Base-by-base conservation (phyloP, 2,797 vertebrate genomes). In the Fundulus diaphanus region DNA sequence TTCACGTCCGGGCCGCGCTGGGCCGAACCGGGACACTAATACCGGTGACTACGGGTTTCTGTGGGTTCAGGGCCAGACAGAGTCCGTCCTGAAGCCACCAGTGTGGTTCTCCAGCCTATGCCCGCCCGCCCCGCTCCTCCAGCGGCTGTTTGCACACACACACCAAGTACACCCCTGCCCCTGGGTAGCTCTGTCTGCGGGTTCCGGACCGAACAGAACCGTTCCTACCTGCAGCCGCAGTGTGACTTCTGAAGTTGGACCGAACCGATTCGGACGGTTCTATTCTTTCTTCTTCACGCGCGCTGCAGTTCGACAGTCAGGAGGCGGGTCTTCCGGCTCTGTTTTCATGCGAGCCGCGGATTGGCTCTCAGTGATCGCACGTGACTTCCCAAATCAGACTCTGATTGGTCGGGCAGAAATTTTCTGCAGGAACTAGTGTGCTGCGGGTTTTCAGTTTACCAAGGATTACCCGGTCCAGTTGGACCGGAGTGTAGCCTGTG, bases 211-310 rank as follows among this genome's bases (percentile, higher is more conserved):
- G 0, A 20, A 16, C 29, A 27, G 42, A 0, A 13, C 51, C 0
- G 49, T 7, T 22, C 84, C 85, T 87, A 91, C 88, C 91, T 90
- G 77, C 54, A 18, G 44, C 37, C 22, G 82, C 29, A n/a, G 59
- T 31, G 18, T 35, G 31, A 35, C 18, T 22, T 37, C 59, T 8
- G 33, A 1, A 24, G 33, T 61, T 3, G 33, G 33, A 11, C 33
- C 20, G 59, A 24, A 37, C 59, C 59, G 59, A 37, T 35, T 7
- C 54, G 31, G 69, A 66, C 51, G n/a, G 68, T 71, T 77, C 16
- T 11, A n/a, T 33, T 73, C 68, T 59, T 70, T 83, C 37, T 83
- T 74, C 72, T 85, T 11, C 72, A 29, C 57, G 59, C 79, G 83
- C 85, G 78, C 79, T 86, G 72, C n/a, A 76, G 76, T 83, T 79